Evolutionary conservation across 2,113 vertebrate species (phyloP), one percentile per base, ranked within the genome.

Genomic region (Mirza zaza): DNA sequence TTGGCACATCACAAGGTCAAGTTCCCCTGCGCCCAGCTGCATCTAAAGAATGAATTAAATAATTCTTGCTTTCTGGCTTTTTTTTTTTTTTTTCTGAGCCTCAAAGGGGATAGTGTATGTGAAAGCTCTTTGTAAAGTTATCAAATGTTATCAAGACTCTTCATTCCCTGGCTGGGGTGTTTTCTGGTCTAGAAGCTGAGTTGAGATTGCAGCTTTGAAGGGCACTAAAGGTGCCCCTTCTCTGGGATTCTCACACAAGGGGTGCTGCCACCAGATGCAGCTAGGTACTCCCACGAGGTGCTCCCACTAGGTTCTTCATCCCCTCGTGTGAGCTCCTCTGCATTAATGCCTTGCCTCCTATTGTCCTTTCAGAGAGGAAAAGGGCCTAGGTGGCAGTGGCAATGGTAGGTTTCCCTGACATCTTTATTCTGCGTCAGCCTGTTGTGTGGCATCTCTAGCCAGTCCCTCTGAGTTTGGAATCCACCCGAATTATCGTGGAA

Each of bases 311-410:
- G 42, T 42, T 52, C 8, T 80, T 59, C 42, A 50, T 13, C 18
- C 6, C 17, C 10, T 6, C 2, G 55, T 34, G 13, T 3, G 23
- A n/a, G 48, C 0, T 0, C 73, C 32, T 76, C 29, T 29, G 36
- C 39, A 21, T 25, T 3, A 45, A 36, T 14, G 34, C 18, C 1
- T 50, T 32, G 6, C 17, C 21, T 25, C n/a, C 61, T 27, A 7
- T 23, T 84, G 39, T 61, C 27, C 83, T 65, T 23, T 76, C 39
- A 39, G 36, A 91, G 36, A 61, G 17, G 20, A 4, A 10, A 63
- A 20, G 50, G 25, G 42, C n/a, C 45, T 45, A 5, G 42, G 18
- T 93, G 36, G 57, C 71, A 17, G 12, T 6, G 48, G 36, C 13
- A 10, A 25, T 5, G 10, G 39, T 1, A 8, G 70, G 11, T 85